Evolutionary conservation across 1,140 invertebrate species (phyloP).

Genomic region (Rhyacophila brunnea): DNA sequence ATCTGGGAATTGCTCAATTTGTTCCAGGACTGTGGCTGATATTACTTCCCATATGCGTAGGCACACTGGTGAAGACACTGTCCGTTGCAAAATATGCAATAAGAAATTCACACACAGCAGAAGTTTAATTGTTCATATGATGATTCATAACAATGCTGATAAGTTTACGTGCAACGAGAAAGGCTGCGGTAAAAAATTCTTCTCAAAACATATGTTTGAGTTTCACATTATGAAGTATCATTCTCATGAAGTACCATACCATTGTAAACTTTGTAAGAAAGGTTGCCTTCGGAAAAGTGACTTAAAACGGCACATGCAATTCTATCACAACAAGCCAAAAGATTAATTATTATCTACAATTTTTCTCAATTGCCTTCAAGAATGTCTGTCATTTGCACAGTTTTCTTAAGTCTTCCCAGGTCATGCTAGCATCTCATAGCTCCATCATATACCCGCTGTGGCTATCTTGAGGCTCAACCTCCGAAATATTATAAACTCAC

Average conservation of each 20-base stretch:
- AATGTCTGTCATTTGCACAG: no score
- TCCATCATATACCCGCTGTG: no score
- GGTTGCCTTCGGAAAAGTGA: conserved; percentile 48
- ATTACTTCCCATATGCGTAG: conserved; percentile 69
- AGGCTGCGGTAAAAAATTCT: conserved; percentile 7
- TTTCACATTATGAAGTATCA: conserved; percentile 43
- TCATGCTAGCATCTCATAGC: no score
- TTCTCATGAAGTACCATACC: conserved; percentile 44
- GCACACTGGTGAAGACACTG: conserved; percentile 71
- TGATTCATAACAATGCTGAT: conserved; percentile 46
- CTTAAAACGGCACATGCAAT: conserved; percentile 44
- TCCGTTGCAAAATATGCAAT: conserved; percentile 57
- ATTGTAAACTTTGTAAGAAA: conserved; percentile 47
- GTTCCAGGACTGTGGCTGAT: conserved; percentile 59
- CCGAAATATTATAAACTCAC: no score
- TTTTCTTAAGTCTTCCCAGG: no score
- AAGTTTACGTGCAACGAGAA: conserved; percentile 5
- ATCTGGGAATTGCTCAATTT: conserved; percentile 44
- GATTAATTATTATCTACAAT: no score
- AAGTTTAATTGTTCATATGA: conserved; percentile 53
- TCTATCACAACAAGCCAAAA: conserved; percentile 25
- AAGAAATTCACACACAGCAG: conserved; percentile 41
- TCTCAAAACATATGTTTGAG: conserved; percentile 4
- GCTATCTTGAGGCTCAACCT: no score
- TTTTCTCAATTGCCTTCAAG: no score